Conservation (phyloP, 2,888 invertebrate species). For the Tachystola acroxantha region DNA sequence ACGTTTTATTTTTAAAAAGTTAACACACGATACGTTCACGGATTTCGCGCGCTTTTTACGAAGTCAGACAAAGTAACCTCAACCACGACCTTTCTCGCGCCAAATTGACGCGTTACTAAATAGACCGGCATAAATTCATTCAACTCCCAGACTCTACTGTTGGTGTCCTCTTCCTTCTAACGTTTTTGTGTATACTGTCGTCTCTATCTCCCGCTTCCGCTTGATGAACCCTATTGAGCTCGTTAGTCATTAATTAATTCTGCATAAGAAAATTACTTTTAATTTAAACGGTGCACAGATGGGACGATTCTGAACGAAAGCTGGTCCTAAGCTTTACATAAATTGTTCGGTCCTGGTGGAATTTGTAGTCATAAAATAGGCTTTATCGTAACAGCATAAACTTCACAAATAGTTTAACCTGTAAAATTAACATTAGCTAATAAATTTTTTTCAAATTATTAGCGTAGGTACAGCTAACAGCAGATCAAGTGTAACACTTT, state of each 20-base stretch:
- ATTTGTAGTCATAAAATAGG: slow-evolving; percentile 1
- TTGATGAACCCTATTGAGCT: slow-evolving; percentile 77
- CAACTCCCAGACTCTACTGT: slow-evolving; percentile 59
- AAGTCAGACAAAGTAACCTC: slow-evolving; percentile 19
- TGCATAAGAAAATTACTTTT: slow-evolving; percentile 78
- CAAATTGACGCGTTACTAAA: slow-evolving; percentile 76
- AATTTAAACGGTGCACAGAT: slow-evolving; percentile 74
- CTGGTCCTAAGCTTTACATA: slow-evolving; percentile 1
- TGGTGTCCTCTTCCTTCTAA: slow-evolving; percentile 34
- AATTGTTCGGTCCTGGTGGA: neutral
- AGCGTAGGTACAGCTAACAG: too few species aligned
- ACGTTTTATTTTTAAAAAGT: too few species aligned
- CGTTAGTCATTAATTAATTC: slow-evolving; percentile 78
- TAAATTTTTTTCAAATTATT: too few species aligned
- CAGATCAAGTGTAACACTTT: too few species aligned
- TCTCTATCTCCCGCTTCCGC: slow-evolving; percentile 63
- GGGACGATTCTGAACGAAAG: slow-evolving; percentile 34
- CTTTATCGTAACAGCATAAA: too few species aligned
- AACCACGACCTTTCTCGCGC: slow-evolving; percentile 66
- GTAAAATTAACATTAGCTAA: too few species aligned
- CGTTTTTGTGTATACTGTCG: slow-evolving; percentile 16
- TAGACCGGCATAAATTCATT: slow-evolving; percentile 76
- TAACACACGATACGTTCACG: slow-evolving; percentile 18
- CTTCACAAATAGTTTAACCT: too few species aligned
- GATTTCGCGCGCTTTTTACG: slow-evolving; percentile 54